phyloP scores from a whole-genome alignment of 1,140 invertebrate species.

The Leptestheria dahalacensis region DNA sequence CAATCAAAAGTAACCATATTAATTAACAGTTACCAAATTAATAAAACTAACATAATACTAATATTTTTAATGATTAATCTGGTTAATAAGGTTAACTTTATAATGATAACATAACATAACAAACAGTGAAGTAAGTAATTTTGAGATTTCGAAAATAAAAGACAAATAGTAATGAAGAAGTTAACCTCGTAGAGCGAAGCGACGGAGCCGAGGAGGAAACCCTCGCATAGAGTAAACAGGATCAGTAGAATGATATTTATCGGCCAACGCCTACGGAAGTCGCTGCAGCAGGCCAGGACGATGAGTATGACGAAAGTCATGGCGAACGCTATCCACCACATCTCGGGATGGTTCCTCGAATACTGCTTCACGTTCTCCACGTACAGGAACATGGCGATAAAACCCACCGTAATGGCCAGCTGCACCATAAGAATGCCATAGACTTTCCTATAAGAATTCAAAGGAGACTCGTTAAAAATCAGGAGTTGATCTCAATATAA shows the following conservation, averaged over 20 bases:
- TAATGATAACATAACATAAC: not conserved
- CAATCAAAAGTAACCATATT: too few species aligned
- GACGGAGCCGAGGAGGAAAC: constrained; percentile 53
- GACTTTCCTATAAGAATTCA: constrained; percentile 29
- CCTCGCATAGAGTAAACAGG: constrained; percentile 43
- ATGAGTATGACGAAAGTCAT: constrained; percentile 30
- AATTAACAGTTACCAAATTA: too few species aligned
- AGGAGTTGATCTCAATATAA: not conserved
- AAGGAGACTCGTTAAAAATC: not conserved
- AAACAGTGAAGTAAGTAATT: constrained; percentile 3
- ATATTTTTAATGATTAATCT: not conserved
- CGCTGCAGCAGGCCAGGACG: constrained; percentile 35
- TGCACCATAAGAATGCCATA: constrained; percentile 38
- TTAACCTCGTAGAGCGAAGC: constrained; percentile 8
- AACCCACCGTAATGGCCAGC: constrained; percentile 33
- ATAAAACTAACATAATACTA: too few species aligned
- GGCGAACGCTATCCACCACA: constrained; percentile 25
- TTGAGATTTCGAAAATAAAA: constrained; percentile 6
- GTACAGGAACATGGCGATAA: constrained; percentile 35
- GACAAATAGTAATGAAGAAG: constrained; percentile 3
- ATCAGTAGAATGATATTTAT: constrained; percentile 35
- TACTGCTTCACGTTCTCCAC: constrained; percentile 28
- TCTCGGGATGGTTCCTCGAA: constrained; percentile 19
- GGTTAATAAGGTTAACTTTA: not conserved
- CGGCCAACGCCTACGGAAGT: constrained; percentile 31